Evolutionary conservation across 2,888 invertebrate genomes (phyloP).

Genomic region (Nomada hirtipes): DNA sequence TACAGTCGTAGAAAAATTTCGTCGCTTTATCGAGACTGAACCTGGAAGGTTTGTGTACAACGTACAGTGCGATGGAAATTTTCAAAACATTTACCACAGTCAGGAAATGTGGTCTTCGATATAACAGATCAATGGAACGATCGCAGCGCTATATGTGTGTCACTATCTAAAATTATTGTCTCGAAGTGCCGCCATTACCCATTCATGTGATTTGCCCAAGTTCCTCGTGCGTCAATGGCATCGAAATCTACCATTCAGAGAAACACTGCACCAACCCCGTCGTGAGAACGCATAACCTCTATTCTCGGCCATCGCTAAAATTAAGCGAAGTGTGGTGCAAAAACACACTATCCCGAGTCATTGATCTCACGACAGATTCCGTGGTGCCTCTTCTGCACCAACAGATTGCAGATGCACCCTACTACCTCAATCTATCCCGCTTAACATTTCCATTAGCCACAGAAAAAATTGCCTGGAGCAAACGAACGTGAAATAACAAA

Average conservation of each 20-base stretch:
- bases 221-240: slow-evolving; percentile 65
- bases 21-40: neutral
- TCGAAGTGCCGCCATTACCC: slow-evolving; percentile 75
- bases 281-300: neutral
- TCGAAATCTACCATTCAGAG: slow-evolving; percentile 40
- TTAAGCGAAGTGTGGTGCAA: neutral
- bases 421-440: slow-evolving; percentile 3
- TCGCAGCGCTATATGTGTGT: slow-evolving; percentile 65
- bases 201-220: slow-evolving; percentile 70
- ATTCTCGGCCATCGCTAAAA: neutral
- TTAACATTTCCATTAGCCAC: neutral
- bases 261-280: neutral
- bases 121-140: slow-evolving; percentile 74
- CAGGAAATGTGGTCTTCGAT: slow-evolving; percentile 39
- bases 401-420: slow-evolving; percentile 58
- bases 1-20: neutral
- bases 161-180: slow-evolving; percentile 67
- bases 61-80: neutral
- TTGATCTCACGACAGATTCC: slow-evolving; percentile 39
- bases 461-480: neutral
- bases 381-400: slow-evolving; percentile 48
- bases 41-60: neutral
- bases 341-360: slow-evolving; percentile 19
- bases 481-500: neutral
- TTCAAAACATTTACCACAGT: slow-evolving; percentile 1